Percentiles rank a stretch among this genome's conserved stretches.
Conservation (phyloP, 2,797 vertebrate species). For the Epinephelus malabaricus region DNA sequence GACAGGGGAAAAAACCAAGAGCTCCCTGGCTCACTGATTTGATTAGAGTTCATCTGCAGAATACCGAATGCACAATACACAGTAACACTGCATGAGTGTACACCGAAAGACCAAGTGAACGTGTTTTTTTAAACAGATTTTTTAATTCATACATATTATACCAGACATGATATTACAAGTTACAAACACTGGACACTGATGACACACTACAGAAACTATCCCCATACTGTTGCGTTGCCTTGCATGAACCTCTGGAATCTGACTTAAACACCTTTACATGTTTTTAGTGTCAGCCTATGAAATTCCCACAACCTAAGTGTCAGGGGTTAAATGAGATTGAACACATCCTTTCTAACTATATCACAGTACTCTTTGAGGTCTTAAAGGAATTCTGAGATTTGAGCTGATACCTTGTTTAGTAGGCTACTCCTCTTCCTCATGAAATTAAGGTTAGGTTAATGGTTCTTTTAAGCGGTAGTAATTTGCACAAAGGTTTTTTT, state of each 20-base stretch:
- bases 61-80: slow-evolving; percentile 10
- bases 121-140: not conserved
- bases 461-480: too few species aligned
- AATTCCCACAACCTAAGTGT: too few species aligned
- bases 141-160: not conserved
- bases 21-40: slow-evolving; percentile 15
- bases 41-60: slow-evolving; percentile 35
- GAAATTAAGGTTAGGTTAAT: too few species aligned
- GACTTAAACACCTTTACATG: too few species aligned
- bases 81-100: not conserved
- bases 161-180: not conserved
- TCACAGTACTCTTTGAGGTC: not conserved
- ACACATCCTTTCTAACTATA: not conserved
- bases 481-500: too few species aligned
- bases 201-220: slow-evolving; percentile 6
- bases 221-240: too few species aligned
- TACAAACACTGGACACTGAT: slow-evolving; percentile 10
- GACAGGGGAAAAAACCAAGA: slow-evolving; percentile 1
- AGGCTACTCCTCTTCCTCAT: too few species aligned
- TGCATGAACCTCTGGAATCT: too few species aligned
- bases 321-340: too few species aligned
- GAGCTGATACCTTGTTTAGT: not conserved
- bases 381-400: not conserved
- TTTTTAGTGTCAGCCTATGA: too few species aligned
- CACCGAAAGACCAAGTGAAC: not conserved